Evolutionary conservation across 2,113 vertebrate genomes (phyloP), one percentile per base, ranked within the genome.

Genomic region (Pyrgilauda ruficollis): DNA sequence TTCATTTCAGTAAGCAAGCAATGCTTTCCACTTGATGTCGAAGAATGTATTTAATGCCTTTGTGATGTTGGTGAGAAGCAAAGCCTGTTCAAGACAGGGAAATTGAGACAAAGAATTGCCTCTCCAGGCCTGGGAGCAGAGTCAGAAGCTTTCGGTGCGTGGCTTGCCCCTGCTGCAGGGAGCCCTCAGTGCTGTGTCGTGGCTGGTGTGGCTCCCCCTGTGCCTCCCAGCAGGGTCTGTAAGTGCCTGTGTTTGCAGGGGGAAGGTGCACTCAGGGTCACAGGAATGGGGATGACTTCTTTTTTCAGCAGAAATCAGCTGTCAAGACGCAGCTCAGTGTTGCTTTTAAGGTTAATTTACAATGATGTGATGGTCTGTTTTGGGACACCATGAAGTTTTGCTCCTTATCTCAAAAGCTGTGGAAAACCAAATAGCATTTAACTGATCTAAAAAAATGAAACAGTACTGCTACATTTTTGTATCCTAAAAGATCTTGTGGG

Each of bases 401-500:
- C 74, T 91, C 62, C 66, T 78, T 55, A 50, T 68, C 44, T 91
- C 89, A 59, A 86, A 95, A 93, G 63, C 82, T 83, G 35, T 90
- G 63, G 93, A 90, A 96, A 96, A 96, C 78, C 89, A 96, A 94
- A 96, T 87, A 85, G 75, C 72, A 20, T 85, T 88, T 79, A 77
- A 58, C 26, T 28, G 31, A 59, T 78, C 58, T 20, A 28, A 33
- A 63, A n/a, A 55, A 26, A 68, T 23, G 20, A 35, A 83, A 66
- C 46, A 82, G 63, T 63, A 86, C 83, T 90, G 72, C 59, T 50
- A 35, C 22, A 7, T 63, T 89, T 92, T 89, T 82, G 2, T 88
- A 89, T 90, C 52, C 56, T 93, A 30, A 73, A 91, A 92, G 52
- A 63, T 43, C 22, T 55, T 53, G 37, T 92, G 92, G 64, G 68